Conservation (phyloP, 2,888 invertebrate species). For the Andrena minutula region DNA sequence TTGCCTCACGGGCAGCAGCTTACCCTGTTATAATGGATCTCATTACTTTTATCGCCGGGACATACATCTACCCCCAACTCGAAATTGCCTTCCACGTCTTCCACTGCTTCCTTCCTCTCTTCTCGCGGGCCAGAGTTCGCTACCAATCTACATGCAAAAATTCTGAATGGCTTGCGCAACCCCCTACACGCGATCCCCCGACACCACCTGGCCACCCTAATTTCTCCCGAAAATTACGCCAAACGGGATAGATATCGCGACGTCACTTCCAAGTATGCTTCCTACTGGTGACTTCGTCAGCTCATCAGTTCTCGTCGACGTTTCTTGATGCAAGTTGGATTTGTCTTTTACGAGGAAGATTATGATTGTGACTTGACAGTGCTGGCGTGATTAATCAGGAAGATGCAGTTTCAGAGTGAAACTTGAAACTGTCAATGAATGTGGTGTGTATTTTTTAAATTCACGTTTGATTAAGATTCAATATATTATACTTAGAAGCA, state of each 20-base stretch:
- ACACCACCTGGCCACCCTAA: conserved; percentile 58
- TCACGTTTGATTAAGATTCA: no score
- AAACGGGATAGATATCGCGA: conserved; percentile 44
- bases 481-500: no score
- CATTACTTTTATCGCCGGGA: conserved; percentile 83
- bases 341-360: no score
- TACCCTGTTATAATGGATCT: conserved; percentile 83
- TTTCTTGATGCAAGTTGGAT: no score
- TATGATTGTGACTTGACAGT: no score
- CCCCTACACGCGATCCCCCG: not conserved
- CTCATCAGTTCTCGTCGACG: not conserved
- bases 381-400: no score
- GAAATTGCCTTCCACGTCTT: conserved; percentile 78
- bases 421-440: no score
- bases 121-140: conserved; percentile 36
- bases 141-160: conserved; percentile 81
- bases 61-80: conserved; percentile 79
- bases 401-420: no score
- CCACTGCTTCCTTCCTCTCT: conserved; percentile 29
- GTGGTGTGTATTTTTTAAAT: no score
- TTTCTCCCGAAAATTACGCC: conserved; percentile 61
- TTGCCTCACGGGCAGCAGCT: conserved; percentile 64
- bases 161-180: conserved; percentile 65
- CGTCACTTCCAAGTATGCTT: conserved; percentile 9
- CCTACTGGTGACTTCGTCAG: not conserved